Evolutionary conservation across 1,140 invertebrate species (phyloP).

Genomic region (Bombyx mori): DNA sequence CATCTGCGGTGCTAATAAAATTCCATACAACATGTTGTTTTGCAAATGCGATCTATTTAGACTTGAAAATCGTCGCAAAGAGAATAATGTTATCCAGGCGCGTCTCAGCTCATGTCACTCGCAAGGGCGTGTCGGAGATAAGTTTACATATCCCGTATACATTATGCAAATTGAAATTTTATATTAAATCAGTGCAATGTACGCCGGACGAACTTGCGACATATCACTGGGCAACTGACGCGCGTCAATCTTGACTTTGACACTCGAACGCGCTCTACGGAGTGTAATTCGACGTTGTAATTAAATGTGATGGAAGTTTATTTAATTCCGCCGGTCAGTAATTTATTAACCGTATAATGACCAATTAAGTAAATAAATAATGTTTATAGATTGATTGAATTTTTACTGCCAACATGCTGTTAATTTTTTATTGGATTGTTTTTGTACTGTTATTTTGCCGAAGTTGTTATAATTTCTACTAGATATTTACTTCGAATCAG

Average conservation of each 20-base stretch:
- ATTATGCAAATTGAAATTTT: slow-evolving; percentile 69
- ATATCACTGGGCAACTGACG: slow-evolving; percentile 31
- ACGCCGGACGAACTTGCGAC: slow-evolving; percentile 18
- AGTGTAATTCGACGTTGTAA: too few species aligned
- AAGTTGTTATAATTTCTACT: too few species aligned
- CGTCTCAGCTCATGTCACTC: slow-evolving; percentile 59
- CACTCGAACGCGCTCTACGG: slow-evolving; percentile 7
- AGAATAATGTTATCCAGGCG: slow-evolving; percentile 66
- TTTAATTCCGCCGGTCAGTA: too few species aligned
- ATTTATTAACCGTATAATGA: too few species aligned
- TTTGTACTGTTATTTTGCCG: too few species aligned
- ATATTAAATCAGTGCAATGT: slow-evolving; percentile 48
- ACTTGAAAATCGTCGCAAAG: slow-evolving; percentile 54
- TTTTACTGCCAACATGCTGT: too few species aligned
- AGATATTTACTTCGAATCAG: too few species aligned
- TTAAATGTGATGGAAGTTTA: too few species aligned
- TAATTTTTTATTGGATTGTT: too few species aligned
- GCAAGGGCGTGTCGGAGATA: slow-evolving; percentile 63
- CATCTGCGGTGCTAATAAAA: slow-evolving; percentile 19
- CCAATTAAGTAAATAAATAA: too few species aligned
- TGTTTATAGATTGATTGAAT: too few species aligned
- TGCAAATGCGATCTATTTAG: slow-evolving; percentile 58
- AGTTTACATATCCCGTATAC: slow-evolving; percentile 68
- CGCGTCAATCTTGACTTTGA: slow-evolving; percentile 22
- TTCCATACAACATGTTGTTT: slow-evolving; percentile 24